Evolutionary conservation across 2,888 invertebrate genomes (phyloP).

Genomic region (Phrixothrix hirtus): DNA sequence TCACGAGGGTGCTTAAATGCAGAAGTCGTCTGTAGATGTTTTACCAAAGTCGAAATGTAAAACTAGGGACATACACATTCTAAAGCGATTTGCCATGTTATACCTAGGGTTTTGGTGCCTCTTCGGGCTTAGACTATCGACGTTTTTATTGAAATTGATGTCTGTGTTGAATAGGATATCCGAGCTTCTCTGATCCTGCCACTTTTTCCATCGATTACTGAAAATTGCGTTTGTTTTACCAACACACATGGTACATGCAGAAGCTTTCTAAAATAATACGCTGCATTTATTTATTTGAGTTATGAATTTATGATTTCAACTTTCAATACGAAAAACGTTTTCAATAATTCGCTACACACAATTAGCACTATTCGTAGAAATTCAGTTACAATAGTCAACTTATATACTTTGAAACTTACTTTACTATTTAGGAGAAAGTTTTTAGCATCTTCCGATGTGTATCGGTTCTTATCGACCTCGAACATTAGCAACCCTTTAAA

Average conservation of each 20-base stretch:
- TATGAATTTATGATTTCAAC: too few relatives aligned
- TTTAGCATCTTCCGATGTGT: constrained; percentile 3
- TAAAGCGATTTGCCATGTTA: constrained; percentile 30
- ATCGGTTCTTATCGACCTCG: constrained; percentile 20
- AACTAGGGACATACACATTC: constrained; percentile 18
- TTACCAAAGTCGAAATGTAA: constrained; percentile 16
- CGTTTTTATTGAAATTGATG: constrained; percentile 54
- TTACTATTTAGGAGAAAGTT: constrained; percentile 3
- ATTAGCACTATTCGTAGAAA: too few relatives aligned
- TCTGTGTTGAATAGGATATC: constrained; percentile 50
- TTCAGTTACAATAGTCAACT: too few relatives aligned
- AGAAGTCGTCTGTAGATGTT: neutral
- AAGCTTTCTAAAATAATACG: constrained; percentile 1
- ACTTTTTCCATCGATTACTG: constrained; percentile 48
- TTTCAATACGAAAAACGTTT: too few relatives aligned
- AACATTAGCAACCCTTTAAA: constrained; percentile 30
- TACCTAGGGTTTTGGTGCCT: constrained; percentile 39
- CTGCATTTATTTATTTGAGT: too few relatives aligned
- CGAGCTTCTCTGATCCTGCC: constrained; percentile 44
- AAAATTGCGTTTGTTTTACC: constrained; percentile 35
- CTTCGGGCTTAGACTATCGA: constrained; percentile 44
- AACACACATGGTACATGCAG: constrained; percentile 1
- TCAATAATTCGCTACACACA: too few relatives aligned
- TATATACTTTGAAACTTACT: too few relatives aligned
- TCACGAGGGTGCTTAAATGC: neutral